phyloP scores from a whole-genome alignment of 2,797 vertebrate genomes.

The Gambusia yucatana region DNA sequence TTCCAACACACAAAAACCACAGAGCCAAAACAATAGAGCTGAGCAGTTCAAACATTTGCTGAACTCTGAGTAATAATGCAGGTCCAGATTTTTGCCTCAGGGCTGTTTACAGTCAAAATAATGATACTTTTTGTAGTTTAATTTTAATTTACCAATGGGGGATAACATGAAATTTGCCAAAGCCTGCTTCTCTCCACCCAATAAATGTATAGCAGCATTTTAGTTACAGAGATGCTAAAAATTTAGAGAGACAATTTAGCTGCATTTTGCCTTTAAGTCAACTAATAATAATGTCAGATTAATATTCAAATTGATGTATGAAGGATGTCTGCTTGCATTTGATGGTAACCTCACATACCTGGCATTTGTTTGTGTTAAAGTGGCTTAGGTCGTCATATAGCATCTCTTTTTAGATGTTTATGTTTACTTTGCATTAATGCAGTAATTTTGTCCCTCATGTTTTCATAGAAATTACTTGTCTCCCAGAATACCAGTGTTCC shows the following conservation, averaged over 20 bases:
- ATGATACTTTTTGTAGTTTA: slow-evolving; percentile 10
- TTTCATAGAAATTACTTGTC: background rate
- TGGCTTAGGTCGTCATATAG: background rate
- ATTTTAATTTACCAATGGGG: slow-evolving; percentile 11
- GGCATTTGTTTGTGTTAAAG: background rate
- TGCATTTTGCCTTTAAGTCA: background rate
- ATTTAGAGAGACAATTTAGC: background rate
- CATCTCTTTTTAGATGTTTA: background rate
- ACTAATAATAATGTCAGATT: background rate
- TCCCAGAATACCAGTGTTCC: background rate
- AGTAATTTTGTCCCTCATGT: background rate
- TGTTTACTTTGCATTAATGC: background rate
- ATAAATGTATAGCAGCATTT: slow-evolving; percentile 1
- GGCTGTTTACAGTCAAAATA: slow-evolving; percentile 31
- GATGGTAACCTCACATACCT: background rate
- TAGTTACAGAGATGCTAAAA: background rate
- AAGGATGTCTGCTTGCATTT: background rate
- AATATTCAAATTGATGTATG: background rate
- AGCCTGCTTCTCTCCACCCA: background rate
- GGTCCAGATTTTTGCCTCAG: slow-evolving; percentile 18
- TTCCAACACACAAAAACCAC: slow-evolving; percentile 34
- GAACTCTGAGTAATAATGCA: slow-evolving; percentile 16
- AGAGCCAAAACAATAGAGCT: slow-evolving; percentile 27
- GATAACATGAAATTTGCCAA: background rate
- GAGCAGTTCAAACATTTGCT: slow-evolving; percentile 39